These are phyloP conservation scores for Globicephala melas DNA, from an alignment of 2,113 vertebrate genomes.

Conservation along the genomic window DNA sequence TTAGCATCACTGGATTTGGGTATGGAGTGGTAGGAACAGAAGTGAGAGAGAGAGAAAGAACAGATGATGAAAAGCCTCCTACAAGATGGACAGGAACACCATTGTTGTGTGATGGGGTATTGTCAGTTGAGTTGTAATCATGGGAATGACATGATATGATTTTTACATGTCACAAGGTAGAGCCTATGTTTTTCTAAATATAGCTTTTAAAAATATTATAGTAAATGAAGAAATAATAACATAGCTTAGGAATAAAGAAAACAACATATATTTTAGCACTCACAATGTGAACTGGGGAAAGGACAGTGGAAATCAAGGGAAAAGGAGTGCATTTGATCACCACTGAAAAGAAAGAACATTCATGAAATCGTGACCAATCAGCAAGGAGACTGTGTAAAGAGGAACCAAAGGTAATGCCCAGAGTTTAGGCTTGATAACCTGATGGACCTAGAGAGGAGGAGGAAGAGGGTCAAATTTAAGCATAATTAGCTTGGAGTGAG, in stretches of 20 bases:
- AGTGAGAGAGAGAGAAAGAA: neutral
- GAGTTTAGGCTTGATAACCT: neutral
- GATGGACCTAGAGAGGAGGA: neutral
- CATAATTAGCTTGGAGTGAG: neutral
- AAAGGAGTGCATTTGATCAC: neutral
- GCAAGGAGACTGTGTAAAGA: neutral
- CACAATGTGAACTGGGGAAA: neutral
- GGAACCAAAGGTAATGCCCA: neutral
- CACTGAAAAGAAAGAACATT: neutral
- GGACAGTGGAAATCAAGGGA: neutral
- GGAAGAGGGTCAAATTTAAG: neutral
- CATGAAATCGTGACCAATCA: neutral
- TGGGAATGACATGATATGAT: neutral
- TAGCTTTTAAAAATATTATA: neutral
- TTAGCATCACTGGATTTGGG: neutral
- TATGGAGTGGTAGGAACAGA: neutral
- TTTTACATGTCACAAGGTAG: neutral
- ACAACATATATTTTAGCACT: neutral
- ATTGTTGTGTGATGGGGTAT: neutral
- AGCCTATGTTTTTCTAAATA: neutral
- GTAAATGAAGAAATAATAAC: neutral
- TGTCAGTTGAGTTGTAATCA: neutral
- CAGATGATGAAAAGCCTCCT: neutral
- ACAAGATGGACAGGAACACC: neutral
- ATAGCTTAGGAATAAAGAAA: neutral